phyloP scores from a whole-genome alignment of 2,797 vertebrate genomes.

The Notamacropus eugenii region DNA sequence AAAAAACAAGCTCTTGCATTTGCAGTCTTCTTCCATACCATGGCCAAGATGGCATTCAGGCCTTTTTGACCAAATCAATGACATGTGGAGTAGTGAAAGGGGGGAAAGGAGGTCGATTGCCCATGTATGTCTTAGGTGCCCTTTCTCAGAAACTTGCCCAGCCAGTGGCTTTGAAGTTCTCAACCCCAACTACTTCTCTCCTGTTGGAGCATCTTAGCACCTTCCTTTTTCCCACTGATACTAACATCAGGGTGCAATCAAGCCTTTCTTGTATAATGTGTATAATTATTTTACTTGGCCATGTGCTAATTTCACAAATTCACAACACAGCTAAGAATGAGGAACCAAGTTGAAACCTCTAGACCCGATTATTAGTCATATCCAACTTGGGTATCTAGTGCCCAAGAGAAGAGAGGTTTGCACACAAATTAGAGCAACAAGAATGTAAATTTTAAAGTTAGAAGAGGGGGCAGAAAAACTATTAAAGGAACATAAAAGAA shows the following conservation, averaged over 20 bases:
- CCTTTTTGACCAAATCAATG: neutral
- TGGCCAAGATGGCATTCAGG: neutral
- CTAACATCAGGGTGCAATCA: neutral
- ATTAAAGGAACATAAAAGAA: neutral
- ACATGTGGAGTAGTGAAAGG: neutral
- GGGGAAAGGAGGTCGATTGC: neutral
- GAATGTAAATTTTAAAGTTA: neutral
- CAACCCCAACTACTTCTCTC: neutral
- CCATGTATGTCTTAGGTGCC: slow-evolving; percentile 1
- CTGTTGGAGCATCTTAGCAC: neutral
- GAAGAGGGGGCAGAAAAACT: neutral
- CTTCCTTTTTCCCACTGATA: slow-evolving; percentile 11
- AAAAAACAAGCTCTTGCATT: neutral
- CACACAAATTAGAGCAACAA: neutral
- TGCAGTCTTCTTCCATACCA: neutral
- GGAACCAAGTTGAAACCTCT: neutral
- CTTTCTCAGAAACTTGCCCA: slow-evolving; percentile 27
- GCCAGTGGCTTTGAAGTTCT: slow-evolving; percentile 24
- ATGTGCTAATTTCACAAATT: slow-evolving; percentile 4
- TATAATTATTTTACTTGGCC: slow-evolving; percentile 2
- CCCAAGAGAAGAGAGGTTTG: neutral
- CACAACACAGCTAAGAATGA: slow-evolving; percentile 7
- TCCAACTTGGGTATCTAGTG: neutral
- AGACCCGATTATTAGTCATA: neutral
- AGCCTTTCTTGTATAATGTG: neutral